Evolutionary conservation across 2,797 vertebrate genomes (phyloP).

Genomic region (Halcyon smyrnensis): DNA sequence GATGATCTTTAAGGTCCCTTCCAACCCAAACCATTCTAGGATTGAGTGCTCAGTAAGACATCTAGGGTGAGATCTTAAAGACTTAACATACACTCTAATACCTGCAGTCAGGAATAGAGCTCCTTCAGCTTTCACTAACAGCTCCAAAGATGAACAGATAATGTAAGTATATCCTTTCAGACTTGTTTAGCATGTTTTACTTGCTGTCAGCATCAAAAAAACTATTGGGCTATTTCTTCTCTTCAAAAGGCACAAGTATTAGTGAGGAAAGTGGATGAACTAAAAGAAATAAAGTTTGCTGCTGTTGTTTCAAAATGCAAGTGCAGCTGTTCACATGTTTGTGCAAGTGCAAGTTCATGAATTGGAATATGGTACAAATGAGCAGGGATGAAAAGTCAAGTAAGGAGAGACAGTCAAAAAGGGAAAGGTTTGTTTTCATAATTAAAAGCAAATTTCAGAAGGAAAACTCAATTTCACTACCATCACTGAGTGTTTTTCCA

Average conservation of each 20-base stretch:
- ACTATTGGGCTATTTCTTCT: not conserved
- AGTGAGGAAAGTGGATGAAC: not conserved
- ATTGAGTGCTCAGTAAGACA: not conserved
- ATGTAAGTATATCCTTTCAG: not conserved
- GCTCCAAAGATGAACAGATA: not conserved
- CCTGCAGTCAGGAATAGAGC: not conserved
- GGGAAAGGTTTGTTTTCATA: not conserved
- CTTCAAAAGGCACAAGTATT: not conserved
- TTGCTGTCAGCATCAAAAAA: not conserved
- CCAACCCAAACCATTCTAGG: no score
- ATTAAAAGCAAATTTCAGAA: conserved; percentile 10
- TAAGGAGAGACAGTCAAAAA: not conserved
- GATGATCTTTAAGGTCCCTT: no score
- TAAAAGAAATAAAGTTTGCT: not conserved
- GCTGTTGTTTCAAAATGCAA: rapidly evolving
- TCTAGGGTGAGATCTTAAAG: not conserved
- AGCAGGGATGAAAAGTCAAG: not conserved
- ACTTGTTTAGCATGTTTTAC: not conserved
- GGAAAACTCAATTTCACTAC: not conserved
- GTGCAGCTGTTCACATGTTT: no score
- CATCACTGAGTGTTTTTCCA: not conserved
- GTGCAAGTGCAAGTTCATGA: no score
- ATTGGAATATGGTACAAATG: rapidly evolving
- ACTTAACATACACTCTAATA: rapidly evolving
- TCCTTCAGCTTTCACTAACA: not conserved